Base-by-base conservation (phyloP, 2,113 vertebrate genomes). In the Rynchops niger region DNA sequence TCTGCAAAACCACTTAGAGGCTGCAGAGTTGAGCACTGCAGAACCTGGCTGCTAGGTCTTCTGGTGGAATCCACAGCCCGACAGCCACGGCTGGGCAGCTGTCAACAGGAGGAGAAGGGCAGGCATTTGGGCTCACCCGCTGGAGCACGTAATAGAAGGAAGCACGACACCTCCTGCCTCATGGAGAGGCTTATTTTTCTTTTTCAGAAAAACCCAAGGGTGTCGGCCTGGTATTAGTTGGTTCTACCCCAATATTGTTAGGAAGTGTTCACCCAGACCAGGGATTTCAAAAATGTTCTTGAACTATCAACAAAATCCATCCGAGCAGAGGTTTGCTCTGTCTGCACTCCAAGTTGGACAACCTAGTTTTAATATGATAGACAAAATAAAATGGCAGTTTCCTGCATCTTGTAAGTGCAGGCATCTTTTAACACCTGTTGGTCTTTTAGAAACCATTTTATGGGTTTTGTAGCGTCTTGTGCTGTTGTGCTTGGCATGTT, bases 241-340 rank as follows among this genome's bases (percentile, higher is more conserved):
- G 6, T 55, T 81, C 14, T 66, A 61, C 23, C 16, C 21, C 4
- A 1, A 7, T 67, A 38, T 8, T 0, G 0, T 42, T 38, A 34
- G 2, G 3, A 89, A 82, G 30, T 5, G 4, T 30, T 16, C 27
- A 65, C 36, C 27, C 49, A 61, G 80, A n/a, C 11, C 1, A 8
- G 16, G 16, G 40, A 62, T 67, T 67, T 80, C 27, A 80, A 79
- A 63, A 30, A 27, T 62, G 4, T 66, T 73, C 25, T 38, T 2
- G 2, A 69, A 15, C 27, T 34, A 30, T 20, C 50, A 86, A 43
- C 36, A 61, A 83, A 83, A 53, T 42, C 32, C 12, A 18, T 14
- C 27, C 3, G 7, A 91, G 36, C 50, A 45, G 59, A 22, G 1
- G 3, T 62, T 66, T 29, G 9, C 32, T 84, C 32, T 58, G 40